phyloP scores from a whole-genome alignment of 2,888 invertebrate genomes.

The Belgica antarctica region DNA sequence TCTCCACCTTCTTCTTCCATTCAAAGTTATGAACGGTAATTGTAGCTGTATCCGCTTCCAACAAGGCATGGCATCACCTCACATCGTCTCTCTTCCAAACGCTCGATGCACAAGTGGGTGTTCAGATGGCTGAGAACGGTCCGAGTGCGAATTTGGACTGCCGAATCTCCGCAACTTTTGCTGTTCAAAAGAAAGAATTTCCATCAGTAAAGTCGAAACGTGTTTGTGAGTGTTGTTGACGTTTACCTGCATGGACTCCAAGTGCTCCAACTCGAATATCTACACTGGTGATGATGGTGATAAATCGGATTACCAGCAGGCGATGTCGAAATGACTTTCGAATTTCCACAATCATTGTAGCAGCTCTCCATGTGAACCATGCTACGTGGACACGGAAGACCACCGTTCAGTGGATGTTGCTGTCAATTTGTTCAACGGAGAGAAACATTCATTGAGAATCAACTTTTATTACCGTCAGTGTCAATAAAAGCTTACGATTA shows the following conservation, averaged over 20 bases:
- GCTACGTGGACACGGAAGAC: constrained; percentile 58
- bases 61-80: constrained; percentile 51
- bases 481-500: constrained; percentile 54
- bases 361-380: constrained; percentile 53
- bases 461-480: background rate
- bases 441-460: background rate
- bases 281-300: constrained; percentile 18
- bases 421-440: constrained; percentile 5
- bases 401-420: constrained; percentile 54
- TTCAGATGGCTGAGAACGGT: constrained; percentile 52
- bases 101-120: constrained; percentile 53
- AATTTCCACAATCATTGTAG: constrained; percentile 49
- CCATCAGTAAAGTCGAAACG: too few relatives aligned
- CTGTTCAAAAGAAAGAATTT: too few relatives aligned
- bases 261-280: constrained; percentile 54
- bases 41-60: constrained; percentile 17
- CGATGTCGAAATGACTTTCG: background rate
- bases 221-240: too few relatives aligned
- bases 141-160: constrained; percentile 59
- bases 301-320: background rate
- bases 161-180: constrained; percentile 62
- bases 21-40: constrained; percentile 29
- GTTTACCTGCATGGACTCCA: constrained; percentile 72
- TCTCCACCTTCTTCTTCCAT: background rate
- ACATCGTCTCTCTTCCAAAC: constrained; percentile 53